These are phyloP conservation scores for Clivina fossor DNA, from an alignment of 2,888 invertebrate genomes.

Conservation along the genomic window DNA sequence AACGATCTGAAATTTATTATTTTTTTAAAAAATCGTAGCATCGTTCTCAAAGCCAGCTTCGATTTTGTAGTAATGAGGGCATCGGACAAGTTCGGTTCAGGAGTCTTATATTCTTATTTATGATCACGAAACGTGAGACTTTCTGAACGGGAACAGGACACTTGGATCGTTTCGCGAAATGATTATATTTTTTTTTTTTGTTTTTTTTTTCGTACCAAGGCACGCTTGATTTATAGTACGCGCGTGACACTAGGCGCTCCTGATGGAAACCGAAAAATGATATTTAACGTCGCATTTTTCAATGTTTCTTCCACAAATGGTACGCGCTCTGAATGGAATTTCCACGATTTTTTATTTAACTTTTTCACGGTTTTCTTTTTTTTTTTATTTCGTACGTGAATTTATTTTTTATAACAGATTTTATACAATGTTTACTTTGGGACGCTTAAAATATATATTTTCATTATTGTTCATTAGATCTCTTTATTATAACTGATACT, in stretches of 20 bases:
- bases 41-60: neutral
- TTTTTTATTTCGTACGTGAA: too few species aligned
- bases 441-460: too few species aligned
- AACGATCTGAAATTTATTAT: too few species aligned
- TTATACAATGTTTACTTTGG: too few species aligned
- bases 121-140: neutral
- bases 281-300: constrained; percentile 3
- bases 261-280: constrained; percentile 1
- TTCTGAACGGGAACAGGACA: neutral
- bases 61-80: neutral
- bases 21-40: too few species aligned
- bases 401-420: too few species aligned
- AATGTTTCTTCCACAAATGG: neutral
- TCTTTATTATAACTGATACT: too few species aligned
- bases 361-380: too few species aligned
- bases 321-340: neutral
- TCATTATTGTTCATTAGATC: too few species aligned
- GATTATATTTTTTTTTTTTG: constrained; percentile 1
- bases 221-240: neutral
- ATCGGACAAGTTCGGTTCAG: too few species aligned
- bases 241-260: neutral
- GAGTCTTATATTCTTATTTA: neutral
- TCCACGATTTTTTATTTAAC: too few species aligned
- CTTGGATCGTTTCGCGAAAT: constrained; percentile 1
- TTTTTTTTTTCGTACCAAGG: neutral